Base-by-base conservation (phyloP, 2,888 invertebrate genomes). In the Agapostemon virescens region DNA sequence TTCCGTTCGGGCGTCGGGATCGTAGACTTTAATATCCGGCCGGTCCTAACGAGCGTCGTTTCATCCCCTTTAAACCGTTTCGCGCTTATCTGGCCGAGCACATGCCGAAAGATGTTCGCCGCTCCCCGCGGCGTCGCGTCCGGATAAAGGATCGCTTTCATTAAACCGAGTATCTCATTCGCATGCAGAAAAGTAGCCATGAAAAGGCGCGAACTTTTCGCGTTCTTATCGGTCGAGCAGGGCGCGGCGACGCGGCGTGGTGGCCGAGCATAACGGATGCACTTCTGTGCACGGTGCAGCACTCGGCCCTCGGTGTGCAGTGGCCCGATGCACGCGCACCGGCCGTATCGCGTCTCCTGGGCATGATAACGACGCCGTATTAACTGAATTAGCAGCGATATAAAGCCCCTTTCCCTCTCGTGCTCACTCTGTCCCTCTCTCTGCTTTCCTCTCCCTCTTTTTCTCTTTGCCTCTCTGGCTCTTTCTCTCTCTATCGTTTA, bases 361-460 rank as follows among this genome's bases (percentile, higher is more conserved):
- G 77, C 61, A 77, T 77, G 79, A 82, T 89, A 87, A 88, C 85
- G 85, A 87, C 85, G 83, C 84, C 77, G 84, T 86, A 87, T 88
- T 89, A 89, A 88, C 86, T 87, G 86, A 90, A 89, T 90, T 89
- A 89, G 85, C 86, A 79, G 79, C 86, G 85, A 88, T 89, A 87
- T 88, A 89, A 87, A 88, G 86, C 85, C 87, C 87, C 88, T 20
- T 9, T 49, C 11, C 2, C 49, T 5, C 45, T 45, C 45, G 2
- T n/a, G 6, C 20, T 6, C 5, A 4, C 42, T 15, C 13, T 40
- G 13, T 40, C 13, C 2, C 40, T 42, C 42, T 42, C 17, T 42
- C 40, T 42, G n/a, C n/a, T n/a, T n/a, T n/a, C n/a, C 42, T 42
- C 42, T 20, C 45, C 20, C 7, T 7, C 45, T 20, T 42, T n/a